These are phyloP conservation scores for Thaumatotibia leucotreta DNA, from an alignment of 1,140 invertebrate species.

Conservation along the genomic window DNA sequence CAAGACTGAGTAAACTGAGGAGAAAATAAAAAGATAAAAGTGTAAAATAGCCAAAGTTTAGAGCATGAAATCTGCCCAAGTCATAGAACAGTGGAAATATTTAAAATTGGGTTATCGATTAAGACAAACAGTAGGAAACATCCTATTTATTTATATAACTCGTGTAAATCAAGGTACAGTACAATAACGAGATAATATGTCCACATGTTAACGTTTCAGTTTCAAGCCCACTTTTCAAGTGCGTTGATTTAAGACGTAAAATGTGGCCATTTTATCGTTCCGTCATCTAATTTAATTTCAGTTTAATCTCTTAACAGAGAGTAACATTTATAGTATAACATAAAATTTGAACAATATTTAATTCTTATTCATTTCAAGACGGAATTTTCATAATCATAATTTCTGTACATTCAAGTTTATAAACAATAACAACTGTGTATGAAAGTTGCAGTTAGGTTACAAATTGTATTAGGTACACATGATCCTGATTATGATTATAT, in stretches of 20 bases:
- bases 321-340: neutral
- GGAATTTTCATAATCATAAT: neutral
- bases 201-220: neutral
- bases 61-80: no score
- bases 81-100: neutral
- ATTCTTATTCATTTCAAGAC: neutral
- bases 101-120: neutral
- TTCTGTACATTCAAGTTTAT: neutral
- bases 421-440: neutral
- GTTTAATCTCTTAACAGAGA: neutral
- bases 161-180: neutral
- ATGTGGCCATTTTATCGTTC: neutral
- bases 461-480: neutral
- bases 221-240: neutral
- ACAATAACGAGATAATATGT: neutral
- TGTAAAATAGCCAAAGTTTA: no score
- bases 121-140: neutral
- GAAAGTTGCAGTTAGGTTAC: no score
- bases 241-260: neutral
- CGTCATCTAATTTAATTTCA: neutral
- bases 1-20: no score
- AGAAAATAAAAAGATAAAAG: no score
- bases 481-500: no score
- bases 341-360: neutral
- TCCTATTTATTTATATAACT: neutral